These are phyloP conservation scores for Baryphthengus martii DNA, from an alignment of 2,113 vertebrate genomes.

Conservation along the genomic window DNA sequence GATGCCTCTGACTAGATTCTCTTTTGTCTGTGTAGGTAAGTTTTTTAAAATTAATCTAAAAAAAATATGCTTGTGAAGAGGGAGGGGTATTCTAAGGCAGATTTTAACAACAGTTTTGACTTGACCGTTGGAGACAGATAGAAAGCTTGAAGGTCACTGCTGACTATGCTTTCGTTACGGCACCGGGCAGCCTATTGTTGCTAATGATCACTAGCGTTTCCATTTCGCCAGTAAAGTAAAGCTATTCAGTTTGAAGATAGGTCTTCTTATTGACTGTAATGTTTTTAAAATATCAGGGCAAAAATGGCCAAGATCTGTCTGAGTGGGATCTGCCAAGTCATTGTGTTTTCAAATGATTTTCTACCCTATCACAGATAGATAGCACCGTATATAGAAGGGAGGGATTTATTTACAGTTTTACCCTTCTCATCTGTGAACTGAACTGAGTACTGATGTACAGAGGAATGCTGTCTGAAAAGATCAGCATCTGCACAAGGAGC, in stretches of 20 bases:
- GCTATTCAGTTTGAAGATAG: background rate
- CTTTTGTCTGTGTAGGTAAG: background rate
- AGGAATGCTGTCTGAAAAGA: background rate
- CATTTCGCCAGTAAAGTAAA: background rate
- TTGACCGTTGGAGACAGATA: background rate
- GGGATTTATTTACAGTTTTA: background rate
- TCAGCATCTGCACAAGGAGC: background rate
- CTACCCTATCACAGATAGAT: background rate
- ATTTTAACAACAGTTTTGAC: background rate
- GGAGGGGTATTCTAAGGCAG: background rate
- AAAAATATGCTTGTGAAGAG: background rate
- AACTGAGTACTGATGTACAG: background rate
- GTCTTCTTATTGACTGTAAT: background rate
- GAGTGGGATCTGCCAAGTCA: background rate
- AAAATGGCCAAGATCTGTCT: background rate
- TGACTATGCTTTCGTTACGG: background rate
- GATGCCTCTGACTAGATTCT: background rate
- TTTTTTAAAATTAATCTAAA: background rate
- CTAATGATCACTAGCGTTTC: background rate
- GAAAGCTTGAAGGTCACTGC: background rate
- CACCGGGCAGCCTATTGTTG: background rate
- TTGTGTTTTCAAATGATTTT: background rate
- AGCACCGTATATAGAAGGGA: background rate
- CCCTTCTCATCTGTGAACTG: background rate
- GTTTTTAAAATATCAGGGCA: background rate